phyloP scores from a whole-genome alignment of 2,113 vertebrate genomes.

The Erythrocercus mccallii region DNA sequence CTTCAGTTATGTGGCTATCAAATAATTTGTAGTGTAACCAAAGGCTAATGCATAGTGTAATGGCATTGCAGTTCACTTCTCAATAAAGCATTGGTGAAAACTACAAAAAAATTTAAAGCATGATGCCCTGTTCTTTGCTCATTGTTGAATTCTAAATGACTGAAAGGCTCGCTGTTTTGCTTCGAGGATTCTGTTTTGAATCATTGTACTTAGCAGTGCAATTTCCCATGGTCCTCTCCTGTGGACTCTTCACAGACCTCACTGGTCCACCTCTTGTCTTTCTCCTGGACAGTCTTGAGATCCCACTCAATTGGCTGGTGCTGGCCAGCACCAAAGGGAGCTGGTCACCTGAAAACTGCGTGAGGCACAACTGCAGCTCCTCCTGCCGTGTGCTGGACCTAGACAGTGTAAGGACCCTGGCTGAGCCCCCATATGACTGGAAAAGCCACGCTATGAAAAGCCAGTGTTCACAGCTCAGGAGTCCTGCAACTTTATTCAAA shows the following conservation, averaged over 20 bases:
- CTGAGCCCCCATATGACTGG: rapidly evolving
- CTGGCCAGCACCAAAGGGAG: background rate
- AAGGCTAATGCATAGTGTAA: background rate
- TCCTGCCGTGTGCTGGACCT: rapidly evolving
- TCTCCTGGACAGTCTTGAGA: background rate
- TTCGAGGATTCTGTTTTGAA: background rate
- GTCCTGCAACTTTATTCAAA: rapidly evolving
- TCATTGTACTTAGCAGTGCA: background rate
- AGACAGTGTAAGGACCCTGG: background rate
- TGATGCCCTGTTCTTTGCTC: background rate
- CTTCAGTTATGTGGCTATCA: background rate
- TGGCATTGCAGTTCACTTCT: background rate
- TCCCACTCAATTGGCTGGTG: rapidly evolving
- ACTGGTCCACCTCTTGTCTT: background rate
- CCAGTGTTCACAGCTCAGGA: background rate
- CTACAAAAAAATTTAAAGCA: background rate
- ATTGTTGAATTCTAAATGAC: background rate
- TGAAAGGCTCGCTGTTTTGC: background rate
- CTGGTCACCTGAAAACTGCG: background rate
- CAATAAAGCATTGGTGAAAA: background rate
- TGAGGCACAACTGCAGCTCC: rapidly evolving
- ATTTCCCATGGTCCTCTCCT: background rate
- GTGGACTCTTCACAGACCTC: background rate
- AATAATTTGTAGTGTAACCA: background rate
- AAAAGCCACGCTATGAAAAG: background rate